phyloP scores from a whole-genome alignment of 2,113 vertebrate genomes.

The Felis chaus region DNA sequence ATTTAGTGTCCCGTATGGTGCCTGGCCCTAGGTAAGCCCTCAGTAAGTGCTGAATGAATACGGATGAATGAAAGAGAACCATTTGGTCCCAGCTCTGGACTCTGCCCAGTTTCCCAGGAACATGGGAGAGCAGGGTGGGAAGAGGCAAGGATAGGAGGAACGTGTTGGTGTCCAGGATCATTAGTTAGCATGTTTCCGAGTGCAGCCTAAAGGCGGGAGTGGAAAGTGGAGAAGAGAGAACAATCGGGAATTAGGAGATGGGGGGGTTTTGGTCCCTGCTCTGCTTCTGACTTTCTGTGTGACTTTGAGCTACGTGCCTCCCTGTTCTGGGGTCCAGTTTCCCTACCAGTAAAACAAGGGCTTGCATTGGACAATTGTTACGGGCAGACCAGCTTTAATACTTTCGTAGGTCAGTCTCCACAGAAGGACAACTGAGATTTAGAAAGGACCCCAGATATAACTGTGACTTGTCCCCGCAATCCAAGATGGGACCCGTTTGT shows the following conservation, averaged over 20 bases:
- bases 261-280: not conserved
- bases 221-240: not conserved
- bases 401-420: not conserved
- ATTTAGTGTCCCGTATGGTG: not conserved
- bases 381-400: not conserved
- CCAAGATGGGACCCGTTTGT: not conserved
- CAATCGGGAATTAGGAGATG: not conserved
- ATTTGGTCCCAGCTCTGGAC: not conserved
- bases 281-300: not conserved
- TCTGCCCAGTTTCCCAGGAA: not conserved
- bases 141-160: not conserved
- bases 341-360: not conserved
- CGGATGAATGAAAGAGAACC: not conserved
- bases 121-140: not conserved
- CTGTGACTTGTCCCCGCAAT: not conserved
- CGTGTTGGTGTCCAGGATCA: not conserved
- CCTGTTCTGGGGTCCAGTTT: not conserved
- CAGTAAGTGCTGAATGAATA: slow-evolving; percentile 8
- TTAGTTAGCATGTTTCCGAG: not conserved
- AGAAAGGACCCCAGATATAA: not conserved
- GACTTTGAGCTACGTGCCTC: not conserved
- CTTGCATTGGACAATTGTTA: not conserved
- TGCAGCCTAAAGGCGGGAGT: not conserved
- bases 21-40: not conserved
- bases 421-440: not conserved